A percentile compares a stretch with the other conserved stretches of the same genome.
phyloP scores from a whole-genome alignment of 1,140 invertebrate genomes.

The Achatina immaculata region DNA sequence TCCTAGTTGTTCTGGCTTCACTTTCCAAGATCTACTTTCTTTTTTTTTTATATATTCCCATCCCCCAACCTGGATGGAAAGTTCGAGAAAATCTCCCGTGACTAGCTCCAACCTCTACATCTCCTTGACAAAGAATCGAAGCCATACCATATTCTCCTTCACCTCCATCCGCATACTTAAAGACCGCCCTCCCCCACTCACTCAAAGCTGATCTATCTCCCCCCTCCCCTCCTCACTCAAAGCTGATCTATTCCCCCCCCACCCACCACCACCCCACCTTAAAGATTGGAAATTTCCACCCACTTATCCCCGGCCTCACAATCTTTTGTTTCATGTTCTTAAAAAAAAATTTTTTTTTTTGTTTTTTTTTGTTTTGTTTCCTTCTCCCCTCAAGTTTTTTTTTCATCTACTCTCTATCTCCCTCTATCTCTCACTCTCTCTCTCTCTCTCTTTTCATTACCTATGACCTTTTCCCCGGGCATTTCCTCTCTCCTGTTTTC shows the following conservation, averaged over 20 bases:
- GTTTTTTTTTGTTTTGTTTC: neutral
- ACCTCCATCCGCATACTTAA: neutral
- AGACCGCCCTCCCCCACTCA: neutral
- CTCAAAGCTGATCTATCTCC: neutral
- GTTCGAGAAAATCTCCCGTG: no score
- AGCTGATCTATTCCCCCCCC: neutral
- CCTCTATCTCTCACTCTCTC: no score
- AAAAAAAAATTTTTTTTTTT: no score
- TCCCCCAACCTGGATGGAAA: no score
- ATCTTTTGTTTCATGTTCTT: neutral
- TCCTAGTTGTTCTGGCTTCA: no score
- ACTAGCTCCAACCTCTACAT: neutral
- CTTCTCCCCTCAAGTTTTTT: neutral
- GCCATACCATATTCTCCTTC: neutral
- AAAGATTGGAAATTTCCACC: no score
- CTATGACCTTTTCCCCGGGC: neutral
- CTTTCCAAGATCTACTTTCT: no score
- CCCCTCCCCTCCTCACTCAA: neutral
- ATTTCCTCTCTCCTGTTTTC: neutral
- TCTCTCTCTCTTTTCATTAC: neutral
- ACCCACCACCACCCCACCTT: no score
- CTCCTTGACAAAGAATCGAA: conserved; percentile 11
- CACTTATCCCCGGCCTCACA: neutral
- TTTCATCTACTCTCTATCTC: neutral
- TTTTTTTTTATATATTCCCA: no score